Evolutionary conservation across 2,888 invertebrate genomes (phyloP).

Genomic region (Eupithecia centaureata): DNA sequence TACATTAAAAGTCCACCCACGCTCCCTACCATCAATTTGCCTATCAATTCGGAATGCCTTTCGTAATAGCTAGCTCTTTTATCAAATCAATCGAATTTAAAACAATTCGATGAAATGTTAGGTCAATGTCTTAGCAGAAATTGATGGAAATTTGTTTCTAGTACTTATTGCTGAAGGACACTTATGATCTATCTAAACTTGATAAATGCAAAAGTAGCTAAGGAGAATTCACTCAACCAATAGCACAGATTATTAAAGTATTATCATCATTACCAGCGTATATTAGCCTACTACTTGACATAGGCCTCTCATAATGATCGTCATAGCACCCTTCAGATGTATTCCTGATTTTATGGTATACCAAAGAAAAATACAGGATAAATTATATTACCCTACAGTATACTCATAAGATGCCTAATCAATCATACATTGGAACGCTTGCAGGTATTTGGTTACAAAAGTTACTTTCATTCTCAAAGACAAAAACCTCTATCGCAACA

Average conservation of each 20-base stretch:
- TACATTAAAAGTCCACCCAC: slow-evolving; percentile 32
- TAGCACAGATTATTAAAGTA: background rate
- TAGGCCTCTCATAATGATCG: too few species aligned
- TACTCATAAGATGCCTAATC: background rate
- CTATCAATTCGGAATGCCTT: slow-evolving; percentile 37
- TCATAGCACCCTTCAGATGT: too few species aligned
- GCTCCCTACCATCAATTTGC: slow-evolving; percentile 33
- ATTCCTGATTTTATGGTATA: too few species aligned
- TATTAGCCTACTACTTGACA: too few species aligned
- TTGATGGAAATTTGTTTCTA: slow-evolving; percentile 65
- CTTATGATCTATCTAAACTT: background rate
- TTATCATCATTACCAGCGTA: too few species aligned
- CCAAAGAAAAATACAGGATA: too few species aligned
- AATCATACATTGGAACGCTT: background rate
- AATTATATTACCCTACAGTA: too few species aligned
- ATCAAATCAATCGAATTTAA: slow-evolving; percentile 46
- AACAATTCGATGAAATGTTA: slow-evolving; percentile 49
- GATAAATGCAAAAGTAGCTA: background rate
- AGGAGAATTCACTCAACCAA: background rate
- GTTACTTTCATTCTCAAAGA: background rate
- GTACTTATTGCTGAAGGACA: background rate
- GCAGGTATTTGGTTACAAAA: background rate
- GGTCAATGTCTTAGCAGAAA: slow-evolving; percentile 64
- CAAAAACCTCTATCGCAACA: background rate
- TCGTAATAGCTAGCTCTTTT: slow-evolving; percentile 33